phyloP scores from a whole-genome alignment of 1,140 invertebrate species.

The Bombyx mandarina region DNA sequence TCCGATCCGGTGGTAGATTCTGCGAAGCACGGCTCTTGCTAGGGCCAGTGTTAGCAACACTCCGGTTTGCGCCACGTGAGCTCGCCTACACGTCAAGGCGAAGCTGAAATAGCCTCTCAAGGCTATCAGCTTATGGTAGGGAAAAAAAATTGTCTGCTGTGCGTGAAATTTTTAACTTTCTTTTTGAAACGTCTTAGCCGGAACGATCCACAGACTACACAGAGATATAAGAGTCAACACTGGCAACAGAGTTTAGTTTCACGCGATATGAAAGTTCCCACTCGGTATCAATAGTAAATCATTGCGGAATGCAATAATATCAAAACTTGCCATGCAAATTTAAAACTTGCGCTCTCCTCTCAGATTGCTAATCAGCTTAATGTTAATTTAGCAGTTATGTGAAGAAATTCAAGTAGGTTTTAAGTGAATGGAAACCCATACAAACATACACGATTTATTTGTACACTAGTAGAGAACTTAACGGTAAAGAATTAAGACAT shows the following conservation, averaged over 20 bases:
- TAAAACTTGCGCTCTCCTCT: slow-evolving; percentile 5
- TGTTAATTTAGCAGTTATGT: background rate
- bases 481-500: slow-evolving; percentile 7
- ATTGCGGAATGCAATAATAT: slow-evolving; percentile 2
- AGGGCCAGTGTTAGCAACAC: no score
- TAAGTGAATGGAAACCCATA: slow-evolving; percentile 42
- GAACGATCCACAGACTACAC: no score
- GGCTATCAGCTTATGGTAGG: no score
- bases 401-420: slow-evolving; percentile 5
- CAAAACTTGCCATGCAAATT: slow-evolving; percentile 1
- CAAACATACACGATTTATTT: slow-evolving; percentile 8
- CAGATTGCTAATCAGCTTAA: background rate
- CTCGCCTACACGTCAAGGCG: no score
- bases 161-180: no score
- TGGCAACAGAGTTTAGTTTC: slow-evolving; percentile 24
- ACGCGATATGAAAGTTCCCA: slow-evolving; percentile 41
- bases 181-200: no score
- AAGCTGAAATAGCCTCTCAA: no score
- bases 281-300: background rate
- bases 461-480: slow-evolving; percentile 12
- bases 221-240: no score
- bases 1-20: no score
- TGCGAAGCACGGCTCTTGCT: no score
- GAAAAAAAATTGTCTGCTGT: no score
- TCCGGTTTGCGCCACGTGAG: no score